phyloP scores from a whole-genome alignment of 2,888 invertebrate species.

The Gymnocheta viridis region DNA sequence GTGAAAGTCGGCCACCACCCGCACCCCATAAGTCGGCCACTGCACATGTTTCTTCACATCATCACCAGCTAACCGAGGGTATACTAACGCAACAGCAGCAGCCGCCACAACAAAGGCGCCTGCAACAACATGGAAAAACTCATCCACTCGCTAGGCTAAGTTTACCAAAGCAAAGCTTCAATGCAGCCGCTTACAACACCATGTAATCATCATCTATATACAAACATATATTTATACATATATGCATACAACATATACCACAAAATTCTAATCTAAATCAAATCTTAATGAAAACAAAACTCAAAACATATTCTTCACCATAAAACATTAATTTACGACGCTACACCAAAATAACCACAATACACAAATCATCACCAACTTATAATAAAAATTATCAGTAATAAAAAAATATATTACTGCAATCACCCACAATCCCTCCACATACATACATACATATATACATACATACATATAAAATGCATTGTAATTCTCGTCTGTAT shows the following conservation, averaged over 20 bases:
- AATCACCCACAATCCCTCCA: constrained; percentile 48
- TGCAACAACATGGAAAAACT: constrained; percentile 95
- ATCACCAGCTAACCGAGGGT: constrained; percentile 73
- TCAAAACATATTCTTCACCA: constrained; percentile 59
- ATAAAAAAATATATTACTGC: constrained; percentile 28
- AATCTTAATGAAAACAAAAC: constrained; percentile 69
- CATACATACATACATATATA: no score
- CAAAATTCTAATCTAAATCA: constrained; percentile 60
- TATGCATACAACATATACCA: constrained; percentile 67
- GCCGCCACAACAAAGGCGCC: constrained; percentile 86
- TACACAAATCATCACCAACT: constrained; percentile 65
- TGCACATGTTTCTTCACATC: constrained; percentile 49
- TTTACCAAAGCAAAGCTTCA: constrained; percentile 88
- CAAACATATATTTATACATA: constrained; percentile 36
- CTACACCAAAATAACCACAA: constrained; percentile 30
- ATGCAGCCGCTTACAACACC: constrained; percentile 92
- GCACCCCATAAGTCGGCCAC: constrained; percentile 75
- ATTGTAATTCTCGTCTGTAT: constrained; percentile 37
- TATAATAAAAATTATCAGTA: constrained; percentile 39
- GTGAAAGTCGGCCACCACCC: constrained; percentile 82
- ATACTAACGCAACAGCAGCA: constrained; percentile 78
- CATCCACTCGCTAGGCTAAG: constrained; percentile 95
- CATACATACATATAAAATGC: no score
- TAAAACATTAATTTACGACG: constrained; percentile 44
- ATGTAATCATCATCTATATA: constrained; percentile 85